Evolutionary conservation across 2,113 vertebrate genomes (phyloP).

Genomic region (Mirounga angustirostris): DNA sequence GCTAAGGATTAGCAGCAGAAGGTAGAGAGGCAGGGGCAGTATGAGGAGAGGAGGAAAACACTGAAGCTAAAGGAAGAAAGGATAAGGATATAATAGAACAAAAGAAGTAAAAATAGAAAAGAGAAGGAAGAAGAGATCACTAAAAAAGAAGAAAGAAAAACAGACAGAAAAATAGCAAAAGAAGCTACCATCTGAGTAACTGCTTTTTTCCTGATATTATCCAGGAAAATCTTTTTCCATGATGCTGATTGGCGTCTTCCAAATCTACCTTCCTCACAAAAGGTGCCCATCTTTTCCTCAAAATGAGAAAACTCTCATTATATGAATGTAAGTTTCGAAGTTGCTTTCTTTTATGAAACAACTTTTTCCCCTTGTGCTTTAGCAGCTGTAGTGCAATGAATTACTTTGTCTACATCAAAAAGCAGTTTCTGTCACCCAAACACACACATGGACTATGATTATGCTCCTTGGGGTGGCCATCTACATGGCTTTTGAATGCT

Average conservation of each 20-base stretch:
- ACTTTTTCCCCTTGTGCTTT: not conserved
- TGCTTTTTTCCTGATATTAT: not conserved
- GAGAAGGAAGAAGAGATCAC: not conserved
- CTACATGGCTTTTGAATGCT: not conserved
- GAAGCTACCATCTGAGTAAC: not conserved
- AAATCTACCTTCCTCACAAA: conserved; percentile 8
- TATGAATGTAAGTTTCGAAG: not conserved
- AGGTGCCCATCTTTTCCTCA: not conserved
- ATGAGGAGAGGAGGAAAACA: not conserved
- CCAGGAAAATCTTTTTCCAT: not conserved
- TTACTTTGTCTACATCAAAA: not conserved
- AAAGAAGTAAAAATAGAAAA: not conserved
- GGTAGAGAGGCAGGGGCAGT: not conserved
- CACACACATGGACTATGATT: not conserved
- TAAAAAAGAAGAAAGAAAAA: not conserved
- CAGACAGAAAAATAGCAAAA: not conserved
- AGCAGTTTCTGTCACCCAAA: not conserved
- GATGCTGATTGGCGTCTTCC: not conserved
- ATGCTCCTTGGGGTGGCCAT: not conserved
- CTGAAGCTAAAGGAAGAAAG: not conserved
- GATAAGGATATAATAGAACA: not conserved
- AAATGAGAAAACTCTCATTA: not conserved
- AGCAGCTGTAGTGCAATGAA: not conserved
- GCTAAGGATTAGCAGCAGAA: not conserved
- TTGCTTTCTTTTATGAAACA: not conserved